These are phyloP conservation scores for Melieria omissa DNA, from an alignment of 2,888 invertebrate genomes.

Conservation along the genomic window DNA sequence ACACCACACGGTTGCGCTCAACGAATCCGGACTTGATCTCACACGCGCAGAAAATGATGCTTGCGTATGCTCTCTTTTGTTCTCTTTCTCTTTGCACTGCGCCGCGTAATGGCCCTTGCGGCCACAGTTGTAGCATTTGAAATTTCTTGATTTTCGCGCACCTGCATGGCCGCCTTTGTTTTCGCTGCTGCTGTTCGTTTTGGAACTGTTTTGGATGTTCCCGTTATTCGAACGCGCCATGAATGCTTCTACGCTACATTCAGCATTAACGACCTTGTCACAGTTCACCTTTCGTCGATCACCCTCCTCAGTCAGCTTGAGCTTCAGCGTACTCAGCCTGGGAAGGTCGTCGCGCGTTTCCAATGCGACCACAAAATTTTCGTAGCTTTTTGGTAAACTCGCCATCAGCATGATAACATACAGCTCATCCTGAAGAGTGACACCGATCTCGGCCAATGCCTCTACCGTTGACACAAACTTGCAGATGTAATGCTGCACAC, in stretches of 20 bases:
- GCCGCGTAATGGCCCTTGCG: constrained; percentile 27
- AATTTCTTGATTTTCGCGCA: constrained; percentile 23
- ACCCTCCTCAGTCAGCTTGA: constrained; percentile 24
- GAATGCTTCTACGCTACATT: not conserved
- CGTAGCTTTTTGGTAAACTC: constrained; percentile 17
- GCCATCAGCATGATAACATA: not conserved
- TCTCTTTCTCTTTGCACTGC: constrained; percentile 24
- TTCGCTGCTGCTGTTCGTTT: constrained; percentile 10
- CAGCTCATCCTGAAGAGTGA: constrained; percentile 30
- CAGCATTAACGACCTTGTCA: too few species aligned
- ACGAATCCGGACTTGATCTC: too few species aligned
- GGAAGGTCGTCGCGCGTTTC: constrained; percentile 25
- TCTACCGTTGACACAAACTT: constrained; percentile 18
- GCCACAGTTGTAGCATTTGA: constrained; percentile 30
- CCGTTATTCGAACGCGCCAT: not conserved
- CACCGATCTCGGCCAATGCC: constrained; percentile 31
- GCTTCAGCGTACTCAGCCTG: constrained; percentile 12
- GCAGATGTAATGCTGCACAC: constrained; percentile 13
- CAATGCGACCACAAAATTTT: constrained; percentile 27
- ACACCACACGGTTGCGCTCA: constrained; percentile 17
- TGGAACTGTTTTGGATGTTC: too few species aligned
- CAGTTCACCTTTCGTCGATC: constrained; percentile 18
- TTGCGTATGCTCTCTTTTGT: too few species aligned
- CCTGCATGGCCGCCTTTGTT: constrained; percentile 2
- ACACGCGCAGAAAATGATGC: too few species aligned